phyloP scores from a whole-genome alignment of 2,113 vertebrate species.

The Patagioenas fasciata region DNA sequence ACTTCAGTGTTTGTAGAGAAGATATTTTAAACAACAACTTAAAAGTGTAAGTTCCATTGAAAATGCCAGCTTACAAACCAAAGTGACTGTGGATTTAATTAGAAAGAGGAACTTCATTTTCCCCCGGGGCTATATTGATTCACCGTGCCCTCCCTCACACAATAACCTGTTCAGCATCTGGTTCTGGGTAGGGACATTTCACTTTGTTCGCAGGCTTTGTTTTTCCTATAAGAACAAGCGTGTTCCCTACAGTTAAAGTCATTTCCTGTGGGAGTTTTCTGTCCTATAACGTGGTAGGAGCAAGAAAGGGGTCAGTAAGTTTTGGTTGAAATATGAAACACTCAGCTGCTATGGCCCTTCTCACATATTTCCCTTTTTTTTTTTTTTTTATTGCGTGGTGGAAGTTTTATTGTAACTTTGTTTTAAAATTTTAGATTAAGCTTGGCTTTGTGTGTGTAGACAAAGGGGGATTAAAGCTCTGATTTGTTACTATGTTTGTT shows the following conservation, averaged over 20 bases:
- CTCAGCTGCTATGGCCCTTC: background rate
- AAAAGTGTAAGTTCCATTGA: background rate
- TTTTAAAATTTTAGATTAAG: background rate
- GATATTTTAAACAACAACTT: background rate
- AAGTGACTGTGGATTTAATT: background rate
- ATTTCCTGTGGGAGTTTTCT: background rate
- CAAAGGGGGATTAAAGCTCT: background rate
- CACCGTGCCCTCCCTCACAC: too few relatives aligned
- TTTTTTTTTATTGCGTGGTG: background rate
- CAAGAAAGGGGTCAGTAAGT: background rate
- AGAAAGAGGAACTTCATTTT: background rate
- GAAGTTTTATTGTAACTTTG: background rate
- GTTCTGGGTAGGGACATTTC: rapidly evolving
- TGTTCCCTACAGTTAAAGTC: background rate
- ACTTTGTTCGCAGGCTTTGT: rapidly evolving
- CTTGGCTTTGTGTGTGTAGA: background rate
- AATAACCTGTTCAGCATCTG: background rate
- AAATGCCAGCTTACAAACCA: background rate
- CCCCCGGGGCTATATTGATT: background rate
- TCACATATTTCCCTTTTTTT: background rate
- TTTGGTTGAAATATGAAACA: background rate
- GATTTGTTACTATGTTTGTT: background rate
- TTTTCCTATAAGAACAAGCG: background rate
- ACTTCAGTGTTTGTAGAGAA: background rate
- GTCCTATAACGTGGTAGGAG: background rate